Evolutionary conservation across 1,140 invertebrate genomes (phyloP), one percentile per base, ranked within the genome.

Genomic region (Drosophila bocqueti): DNA sequence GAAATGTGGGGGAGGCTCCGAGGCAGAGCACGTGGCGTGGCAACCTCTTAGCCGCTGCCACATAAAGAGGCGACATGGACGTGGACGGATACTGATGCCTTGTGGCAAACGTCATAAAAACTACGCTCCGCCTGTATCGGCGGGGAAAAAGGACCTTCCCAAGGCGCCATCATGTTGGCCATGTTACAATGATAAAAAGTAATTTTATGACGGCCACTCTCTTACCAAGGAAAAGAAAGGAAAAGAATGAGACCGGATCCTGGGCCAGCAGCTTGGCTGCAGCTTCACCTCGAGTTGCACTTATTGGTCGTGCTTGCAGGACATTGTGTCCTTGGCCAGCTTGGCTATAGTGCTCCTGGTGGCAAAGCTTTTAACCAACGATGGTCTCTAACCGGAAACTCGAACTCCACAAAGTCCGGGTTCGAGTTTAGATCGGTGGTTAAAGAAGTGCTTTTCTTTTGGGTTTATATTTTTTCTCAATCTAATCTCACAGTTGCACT

Each of bases 151-250:
- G 60, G 59, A 49, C 64, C 42, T 34, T 34, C 29, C 49, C 36
- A 49, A 55, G 57, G 66, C 45, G 52, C 78, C 81, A 83, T 64
- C 64, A 59, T 60, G 65, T 57, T 81, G 86, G 74, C 81, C 87
- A 86, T 90, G 85, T 90, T 82, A 81, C 87, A 90, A 91, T 91
- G 85, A 90, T 91, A 90, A 90, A 90, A 90, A 90, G 85, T 90
- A 90, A 90, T 90, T 90, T 90, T 90, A 90, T 90, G 85, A 90
- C 85, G 81, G 49, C 63, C 85, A 89, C 85, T 84, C 83, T 54
- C 54, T 9, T 76, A 42, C 76, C 24, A 50, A 11, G 47, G 15
- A 13, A 47, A 76, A 68, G 21, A 11, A 47, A 76, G 54, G 50
- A 50, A 60, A 60, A 38, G 71, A 29, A 21, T 18, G n/a, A 29